These are phyloP conservation scores for Aleiodes leptofemur DNA, from an alignment of 2,888 invertebrate species.

Conservation along the genomic window DNA sequence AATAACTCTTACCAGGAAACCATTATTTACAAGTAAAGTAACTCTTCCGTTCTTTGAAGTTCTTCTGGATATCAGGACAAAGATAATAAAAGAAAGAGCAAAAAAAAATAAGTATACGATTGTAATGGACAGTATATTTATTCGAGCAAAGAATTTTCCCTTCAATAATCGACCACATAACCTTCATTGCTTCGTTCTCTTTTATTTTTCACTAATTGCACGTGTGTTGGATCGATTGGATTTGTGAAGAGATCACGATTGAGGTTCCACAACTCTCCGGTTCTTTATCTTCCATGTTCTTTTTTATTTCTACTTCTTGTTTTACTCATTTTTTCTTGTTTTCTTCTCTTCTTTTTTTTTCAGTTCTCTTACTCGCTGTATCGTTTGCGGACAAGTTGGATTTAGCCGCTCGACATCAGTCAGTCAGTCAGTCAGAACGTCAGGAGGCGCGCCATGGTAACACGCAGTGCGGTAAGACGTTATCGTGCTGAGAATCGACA, in stretches of 20 bases:
- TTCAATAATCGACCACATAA: not conserved
- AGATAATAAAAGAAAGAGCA: not conserved
- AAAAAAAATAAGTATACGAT: slow-evolving; percentile 15
- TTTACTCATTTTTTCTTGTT: slow-evolving; percentile 3
- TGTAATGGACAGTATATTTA: slow-evolving; percentile 5
- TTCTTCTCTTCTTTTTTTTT: slow-evolving; percentile 18
- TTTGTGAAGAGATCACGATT: slow-evolving; percentile 29
- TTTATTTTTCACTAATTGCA: slow-evolving; percentile 14
- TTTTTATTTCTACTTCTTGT: slow-evolving; percentile 4
- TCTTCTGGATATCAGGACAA: slow-evolving; percentile 4
- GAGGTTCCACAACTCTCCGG: not conserved
- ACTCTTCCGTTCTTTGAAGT: slow-evolving; percentile 52
- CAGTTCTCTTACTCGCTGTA: slow-evolving; percentile 15
- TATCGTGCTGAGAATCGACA: slow-evolving; percentile 74
- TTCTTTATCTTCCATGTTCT: slow-evolving; percentile 24
- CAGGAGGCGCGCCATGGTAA: slow-evolving; percentile 61
- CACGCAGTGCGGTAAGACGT: slow-evolving; percentile 68
- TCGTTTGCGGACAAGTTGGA: slow-evolving; percentile 50
- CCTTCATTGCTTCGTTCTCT: slow-evolving; percentile 1
- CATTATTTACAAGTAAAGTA: slow-evolving; percentile 65
- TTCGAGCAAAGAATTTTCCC: slow-evolving; percentile 8
- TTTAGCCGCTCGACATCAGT: slow-evolving; percentile 64
- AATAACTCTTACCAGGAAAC: slow-evolving; percentile 69
- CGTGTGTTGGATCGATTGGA: slow-evolving; percentile 31
- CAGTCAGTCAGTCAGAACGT: slow-evolving; percentile 60